A percentile compares a stretch with the other conserved stretches of the same genome.
These are phyloP conservation scores for Acanthornis magna DNA, from an alignment of 2,797 vertebrate genomes.

Conservation along the genomic window DNA sequence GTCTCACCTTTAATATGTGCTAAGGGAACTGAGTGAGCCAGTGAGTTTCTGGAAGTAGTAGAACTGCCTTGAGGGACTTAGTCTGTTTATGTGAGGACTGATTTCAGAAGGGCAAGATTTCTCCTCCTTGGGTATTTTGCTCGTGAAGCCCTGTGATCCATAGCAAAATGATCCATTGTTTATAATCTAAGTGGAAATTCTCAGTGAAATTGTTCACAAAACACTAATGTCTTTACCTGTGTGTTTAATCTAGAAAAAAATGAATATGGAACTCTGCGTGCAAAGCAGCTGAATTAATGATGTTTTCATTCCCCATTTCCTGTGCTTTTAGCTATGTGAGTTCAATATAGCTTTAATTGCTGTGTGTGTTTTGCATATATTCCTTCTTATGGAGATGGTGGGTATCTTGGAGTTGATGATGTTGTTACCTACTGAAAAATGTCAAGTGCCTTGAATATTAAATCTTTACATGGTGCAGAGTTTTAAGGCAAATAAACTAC, in stretches of 20 bases:
- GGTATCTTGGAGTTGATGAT: neutral
- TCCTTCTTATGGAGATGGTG: neutral
- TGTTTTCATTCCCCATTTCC: neutral
- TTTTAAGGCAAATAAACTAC: neutral
- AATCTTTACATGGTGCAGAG: neutral
- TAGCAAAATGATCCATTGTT: neutral
- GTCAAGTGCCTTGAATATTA: neutral
- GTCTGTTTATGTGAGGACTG: neutral
- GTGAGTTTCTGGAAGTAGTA: neutral
- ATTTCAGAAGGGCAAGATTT: neutral
- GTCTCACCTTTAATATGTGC: conserved; percentile 23
- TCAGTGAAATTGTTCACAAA: neutral
- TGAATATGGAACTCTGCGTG: neutral
- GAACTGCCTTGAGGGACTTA: neutral
- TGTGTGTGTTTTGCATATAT: neutral
- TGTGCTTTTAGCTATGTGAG: neutral
- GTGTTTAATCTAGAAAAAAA: neutral
- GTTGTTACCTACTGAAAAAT: neutral
- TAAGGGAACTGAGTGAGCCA: neutral
- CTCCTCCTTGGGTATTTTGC: neutral
- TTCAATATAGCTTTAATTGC: neutral
- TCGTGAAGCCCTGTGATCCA: neutral
- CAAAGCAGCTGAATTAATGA: neutral
- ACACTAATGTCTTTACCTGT: neutral
- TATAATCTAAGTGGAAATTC: neutral